Evolutionary conservation across 2,113 vertebrate species (phyloP), one percentile per base, ranked within the genome.

Genomic region (Myotis brandtii): DNA sequence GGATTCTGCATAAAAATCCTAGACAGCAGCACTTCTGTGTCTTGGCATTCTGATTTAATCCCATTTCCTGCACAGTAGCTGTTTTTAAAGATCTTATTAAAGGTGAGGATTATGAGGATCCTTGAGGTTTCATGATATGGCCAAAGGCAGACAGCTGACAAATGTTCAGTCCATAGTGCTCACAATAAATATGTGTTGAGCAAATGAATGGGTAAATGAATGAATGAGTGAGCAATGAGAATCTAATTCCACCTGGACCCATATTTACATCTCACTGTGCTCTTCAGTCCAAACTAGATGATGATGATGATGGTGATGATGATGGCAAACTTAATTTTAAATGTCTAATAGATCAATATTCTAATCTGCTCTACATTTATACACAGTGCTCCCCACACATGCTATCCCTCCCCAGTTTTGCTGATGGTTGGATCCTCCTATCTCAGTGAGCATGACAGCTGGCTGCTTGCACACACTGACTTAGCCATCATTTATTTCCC

Each of bases 401-500:
- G 5, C 8, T 27, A 12, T 32, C 48, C 32, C 27, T 80, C 43
- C 27, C 3, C 9, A 56, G 52, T 46, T 85, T 86, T 52, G 17
- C 54, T 83, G 52, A 48, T 93, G 69, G 94, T 89, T 54, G 91
- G 85, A 34, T 86, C n/a, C 52, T 92, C 37, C 14, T 72, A 72
- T 85, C 75, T 32, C 48, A 40, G 32, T 56, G 54, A 80, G 18
- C 37, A 32, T 75, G 81, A 81, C 80, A 90, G 69, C 86, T 79
- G 75, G 32, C 23, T 70, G 40, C 10, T 43, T 77, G 43, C 25
- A 23, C 25, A 67, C 37, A 52, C 50, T 81, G 52, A 52, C n/a
- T 92, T 94, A 83, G 32, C 54, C 76, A 23, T 76, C 27, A 93
- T 76, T 92, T 76, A 40, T 86, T 92, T 96, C 64, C 43, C 73